Evolutionary conservation across 35 echinoderm and acorn worm genomes (phyloP), one percentile per base, ranked within the genome.

Genomic region (Patiria miniata): DNA sequence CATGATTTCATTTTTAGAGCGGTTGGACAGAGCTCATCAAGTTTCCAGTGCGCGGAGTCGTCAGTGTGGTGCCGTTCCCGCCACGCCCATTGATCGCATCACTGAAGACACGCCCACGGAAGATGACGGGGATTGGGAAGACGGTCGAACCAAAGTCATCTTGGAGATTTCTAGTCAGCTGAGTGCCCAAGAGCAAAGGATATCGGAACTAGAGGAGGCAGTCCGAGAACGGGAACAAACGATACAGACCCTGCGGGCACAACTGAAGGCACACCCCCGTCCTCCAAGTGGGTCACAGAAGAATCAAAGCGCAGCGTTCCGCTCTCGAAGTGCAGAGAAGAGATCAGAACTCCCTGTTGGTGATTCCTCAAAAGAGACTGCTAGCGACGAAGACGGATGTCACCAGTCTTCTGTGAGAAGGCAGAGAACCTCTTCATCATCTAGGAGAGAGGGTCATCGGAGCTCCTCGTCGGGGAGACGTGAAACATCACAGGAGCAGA

Each of bases 161-260:
- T 55, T 92, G 23, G 84, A 92, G 61, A 52, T 92, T 23, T 92
- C 90, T 0, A 87, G 55, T 42, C 83, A 92, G 34, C 77, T 92
- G 5, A 82, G 52, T 30, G 23, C 40, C 18, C 90, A 92, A 37
- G 84, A 92, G 17, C 83, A 92, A 36, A 69, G 51, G 19, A 92
- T 92, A 36, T n/a, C 18, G 12, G 78, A 92, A 30, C 79, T 92
- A 8, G 51, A 86, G 81, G 79, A 68, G n/a, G 39, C 55, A 2
- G 40, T 92, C 8, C 39, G 86, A 38, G 77, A 87, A 56, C 86
- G 44, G 37, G 90, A 91, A 17, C 10, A 14, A 47, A 7, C 56
- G 14, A 61, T 91, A 36, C 79, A 65, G 21, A 55, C 86, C 29
- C 56, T 87, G 19, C 61, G 29, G 32, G 73, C 40, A 7, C 61